phyloP scores from a whole-genome alignment of 2,797 vertebrate species.

The Gila robusta region DNA sequence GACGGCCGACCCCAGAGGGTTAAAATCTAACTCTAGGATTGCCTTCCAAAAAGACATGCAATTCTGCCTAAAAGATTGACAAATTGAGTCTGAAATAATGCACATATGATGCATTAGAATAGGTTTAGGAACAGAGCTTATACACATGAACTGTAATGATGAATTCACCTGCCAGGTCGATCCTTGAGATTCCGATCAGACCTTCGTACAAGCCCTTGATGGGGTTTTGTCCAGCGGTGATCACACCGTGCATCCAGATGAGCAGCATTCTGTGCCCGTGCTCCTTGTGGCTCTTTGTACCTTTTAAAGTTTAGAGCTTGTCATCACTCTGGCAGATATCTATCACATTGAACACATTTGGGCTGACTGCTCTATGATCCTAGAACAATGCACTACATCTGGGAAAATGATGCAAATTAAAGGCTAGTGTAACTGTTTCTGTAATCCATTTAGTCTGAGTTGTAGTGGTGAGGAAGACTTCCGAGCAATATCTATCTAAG shows the following conservation, averaged over 20 bases:
- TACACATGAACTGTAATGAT: background rate
- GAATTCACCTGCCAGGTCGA: slow-evolving; percentile 86
- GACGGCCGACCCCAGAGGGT: too few relatives aligned
- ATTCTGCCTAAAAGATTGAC: background rate
- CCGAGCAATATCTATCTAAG: background rate
- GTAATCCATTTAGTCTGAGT: background rate
- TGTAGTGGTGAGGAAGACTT: background rate
- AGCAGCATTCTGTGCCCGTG: slow-evolving; percentile 91
- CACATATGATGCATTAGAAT: background rate
- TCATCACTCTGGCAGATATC: background rate
- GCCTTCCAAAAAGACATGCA: background rate
- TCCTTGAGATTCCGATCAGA: slow-evolving; percentile 84
- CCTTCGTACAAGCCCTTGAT: slow-evolving; percentile 89
- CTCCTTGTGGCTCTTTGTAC: slow-evolving; percentile 89
- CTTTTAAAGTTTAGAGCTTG: slow-evolving; percentile 67
- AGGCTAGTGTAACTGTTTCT: background rate
- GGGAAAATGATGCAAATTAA: background rate
- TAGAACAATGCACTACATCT: background rate
- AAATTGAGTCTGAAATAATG: background rate
- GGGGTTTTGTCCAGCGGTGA: slow-evolving; percentile 84
- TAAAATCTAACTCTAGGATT: background rate
- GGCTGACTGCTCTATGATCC: background rate
- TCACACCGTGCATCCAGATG: slow-evolving; percentile 89
- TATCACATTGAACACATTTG: background rate
- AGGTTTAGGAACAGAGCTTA: background rate